A percentile compares a stretch with the other conserved stretches of the same genome.
phyloP scores from a whole-genome alignment of 2,113 vertebrate species.

The Sander lucioperca region DNA sequence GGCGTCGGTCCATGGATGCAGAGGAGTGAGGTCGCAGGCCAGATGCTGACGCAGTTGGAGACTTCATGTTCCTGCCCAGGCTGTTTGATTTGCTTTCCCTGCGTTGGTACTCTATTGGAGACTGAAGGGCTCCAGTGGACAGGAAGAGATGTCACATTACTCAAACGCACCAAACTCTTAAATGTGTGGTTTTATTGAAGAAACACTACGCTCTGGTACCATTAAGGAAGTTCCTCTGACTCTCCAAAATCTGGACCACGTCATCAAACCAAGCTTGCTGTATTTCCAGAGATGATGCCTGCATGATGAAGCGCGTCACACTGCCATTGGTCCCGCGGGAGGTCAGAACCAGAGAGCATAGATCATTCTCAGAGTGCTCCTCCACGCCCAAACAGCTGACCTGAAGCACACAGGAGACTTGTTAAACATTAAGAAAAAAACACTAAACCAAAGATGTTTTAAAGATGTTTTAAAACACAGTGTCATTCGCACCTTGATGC shows the following conservation, averaged over 20 bases:
- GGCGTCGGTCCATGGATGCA: constrained; percentile 81
- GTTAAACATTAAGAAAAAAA: not conserved
- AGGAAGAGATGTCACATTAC: constrained; percentile 23
- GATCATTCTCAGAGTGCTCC: constrained; percentile 82
- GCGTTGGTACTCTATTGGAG: constrained; percentile 91
- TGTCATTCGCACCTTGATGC: constrained; percentile 87
- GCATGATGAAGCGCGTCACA: constrained; percentile 85
- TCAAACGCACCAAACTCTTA: not conserved
- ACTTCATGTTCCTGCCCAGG: constrained; percentile 81
- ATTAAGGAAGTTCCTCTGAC: constrained; percentile 93
- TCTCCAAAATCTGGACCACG: constrained; percentile 90
- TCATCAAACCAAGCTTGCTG: constrained; percentile 87
- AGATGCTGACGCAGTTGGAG: constrained; percentile 50
- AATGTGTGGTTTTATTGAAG: not conserved
- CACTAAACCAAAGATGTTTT: not conserved
- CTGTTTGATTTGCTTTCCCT: constrained; percentile 89
- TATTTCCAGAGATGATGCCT: constrained; percentile 82
- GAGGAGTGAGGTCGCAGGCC: constrained; percentile 79
- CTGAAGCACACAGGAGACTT: constrained; percentile 67
- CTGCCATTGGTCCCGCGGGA: constrained; percentile 87
- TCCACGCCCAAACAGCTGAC: constrained; percentile 92
- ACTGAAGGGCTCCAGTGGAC: constrained; percentile 79
- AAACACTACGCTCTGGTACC: constrained; percentile 73
- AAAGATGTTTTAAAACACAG: not conserved
- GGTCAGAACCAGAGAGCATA: constrained; percentile 87